A percentile compares a stretch with the other conserved stretches of the same genome.
Conservation (phyloP, 2,113 vertebrate genomes). For the Corythornis madagascariensis region DNA sequence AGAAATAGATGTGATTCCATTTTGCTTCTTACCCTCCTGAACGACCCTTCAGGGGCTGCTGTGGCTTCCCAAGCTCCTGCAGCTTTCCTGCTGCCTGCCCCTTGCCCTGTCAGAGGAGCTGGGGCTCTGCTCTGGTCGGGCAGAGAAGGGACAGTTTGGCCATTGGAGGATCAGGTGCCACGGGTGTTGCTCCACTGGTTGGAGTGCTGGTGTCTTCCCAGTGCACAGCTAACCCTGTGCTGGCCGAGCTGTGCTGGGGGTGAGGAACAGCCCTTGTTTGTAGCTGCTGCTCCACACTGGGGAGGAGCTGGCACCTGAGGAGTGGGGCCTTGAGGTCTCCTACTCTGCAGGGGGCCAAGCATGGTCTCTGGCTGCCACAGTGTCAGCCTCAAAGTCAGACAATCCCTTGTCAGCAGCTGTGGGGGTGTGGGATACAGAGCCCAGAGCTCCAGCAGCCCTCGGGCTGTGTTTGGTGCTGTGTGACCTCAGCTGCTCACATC, state of each 20-base stretch:
- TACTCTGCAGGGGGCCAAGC: background rate
- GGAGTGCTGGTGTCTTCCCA: background rate
- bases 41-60: background rate
- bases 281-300: background rate
- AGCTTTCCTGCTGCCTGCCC: background rate
- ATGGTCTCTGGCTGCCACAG: background rate
- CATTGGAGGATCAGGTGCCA: background rate
- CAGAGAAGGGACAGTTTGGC: background rate
- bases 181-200: background rate
- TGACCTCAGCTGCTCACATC: rapidly evolving
- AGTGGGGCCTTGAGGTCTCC: background rate
- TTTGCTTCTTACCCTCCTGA: background rate
- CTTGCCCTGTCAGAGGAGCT: rapidly evolving
- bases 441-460: rapidly evolving
- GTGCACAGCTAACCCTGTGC: rapidly evolving
- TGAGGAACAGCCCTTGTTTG: background rate
- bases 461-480: background rate
- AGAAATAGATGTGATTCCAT: background rate
- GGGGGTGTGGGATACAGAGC: background rate
- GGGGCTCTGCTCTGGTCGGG: background rate
- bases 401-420: background rate
- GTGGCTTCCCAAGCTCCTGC: rapidly evolving
- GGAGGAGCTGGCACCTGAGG: background rate
- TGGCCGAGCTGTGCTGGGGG: background rate
- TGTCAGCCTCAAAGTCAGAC: background rate